Conservation (phyloP, 1,140 invertebrate species). For the Dreissena rostriformis region DNA sequence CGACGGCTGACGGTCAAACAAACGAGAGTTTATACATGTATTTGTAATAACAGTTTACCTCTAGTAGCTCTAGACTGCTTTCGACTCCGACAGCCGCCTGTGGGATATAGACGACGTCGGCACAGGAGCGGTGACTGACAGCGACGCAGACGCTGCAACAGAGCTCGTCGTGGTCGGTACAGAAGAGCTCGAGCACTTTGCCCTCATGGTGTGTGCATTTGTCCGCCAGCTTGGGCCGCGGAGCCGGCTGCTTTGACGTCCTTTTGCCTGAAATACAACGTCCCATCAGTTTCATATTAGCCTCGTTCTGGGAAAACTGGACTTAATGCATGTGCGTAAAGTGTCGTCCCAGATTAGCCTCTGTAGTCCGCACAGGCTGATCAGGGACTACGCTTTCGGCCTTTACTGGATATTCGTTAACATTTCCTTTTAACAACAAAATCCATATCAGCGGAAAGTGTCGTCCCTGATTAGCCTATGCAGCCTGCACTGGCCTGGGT, state of each 20-base stretch:
- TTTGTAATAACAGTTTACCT: conserved; percentile 7
- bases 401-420: too few species aligned
- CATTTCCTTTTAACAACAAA: too few species aligned
- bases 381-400: too few species aligned
- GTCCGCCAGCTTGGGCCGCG: conserved; percentile 36
- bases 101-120: conserved; percentile 41
- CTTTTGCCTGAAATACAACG: conserved; percentile 27
- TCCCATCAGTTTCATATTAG: too few species aligned
- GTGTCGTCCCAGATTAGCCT: too few species aligned
- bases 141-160: conserved; percentile 55
- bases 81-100: conserved; percentile 39
- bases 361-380: too few species aligned
- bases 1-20: conserved; percentile 46
- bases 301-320: too few species aligned
- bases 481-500: too few species aligned
- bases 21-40: not conserved
- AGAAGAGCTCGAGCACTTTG: conserved; percentile 44
- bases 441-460: too few species aligned
- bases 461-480: too few species aligned
- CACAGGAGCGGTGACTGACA: conserved; percentile 36
- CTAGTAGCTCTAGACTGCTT: conserved; percentile 47
- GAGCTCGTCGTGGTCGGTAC: conserved; percentile 48
- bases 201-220: conserved; percentile 46
- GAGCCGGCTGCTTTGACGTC: not conserved
- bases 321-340: too few species aligned